Evolutionary conservation across 2,888 invertebrate genomes (phyloP).

Genomic region (Malacosoma neustria): DNA sequence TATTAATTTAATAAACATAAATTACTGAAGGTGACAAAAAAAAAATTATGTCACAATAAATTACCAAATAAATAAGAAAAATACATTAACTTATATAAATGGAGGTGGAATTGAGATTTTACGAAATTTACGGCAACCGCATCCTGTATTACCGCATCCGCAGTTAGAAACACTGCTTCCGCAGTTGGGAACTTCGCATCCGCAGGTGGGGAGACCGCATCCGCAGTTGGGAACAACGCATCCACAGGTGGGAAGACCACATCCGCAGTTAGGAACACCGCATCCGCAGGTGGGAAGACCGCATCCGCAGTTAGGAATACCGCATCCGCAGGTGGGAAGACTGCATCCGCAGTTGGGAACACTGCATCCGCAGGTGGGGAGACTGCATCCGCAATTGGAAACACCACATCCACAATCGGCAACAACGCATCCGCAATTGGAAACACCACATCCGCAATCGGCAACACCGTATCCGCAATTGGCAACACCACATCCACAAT

Average conservation of each 20-base stretch:
- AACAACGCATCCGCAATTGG: background rate
- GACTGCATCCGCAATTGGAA: background rate
- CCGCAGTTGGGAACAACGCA: constrained; percentile 12
- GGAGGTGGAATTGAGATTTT: constrained; percentile 46
- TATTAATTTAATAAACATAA: too few relatives aligned
- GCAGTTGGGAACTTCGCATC: constrained; percentile 11
- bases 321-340: background rate
- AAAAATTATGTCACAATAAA: constrained; percentile 5
- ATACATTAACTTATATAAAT: constrained; percentile 26
- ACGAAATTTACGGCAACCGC: constrained; percentile 28
- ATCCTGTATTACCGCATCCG: constrained; percentile 5
- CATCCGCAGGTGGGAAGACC: constrained; percentile 3
- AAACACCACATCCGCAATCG: background rate
- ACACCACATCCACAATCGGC: background rate
- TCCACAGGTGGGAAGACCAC: constrained; percentile 9
- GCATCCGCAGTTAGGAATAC: background rate
- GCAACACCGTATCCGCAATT: background rate
- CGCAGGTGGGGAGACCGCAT: constrained; percentile 7
- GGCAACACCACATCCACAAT: background rate
- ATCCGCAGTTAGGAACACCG: constrained; percentile 5
- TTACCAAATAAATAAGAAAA: constrained; percentile 1
- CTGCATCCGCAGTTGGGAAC: constrained; percentile 3
- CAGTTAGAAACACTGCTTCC: constrained; percentile 9
- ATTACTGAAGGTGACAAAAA: too few relatives aligned
- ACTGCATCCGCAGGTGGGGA: background rate